Evolutionary conservation across 2,113 vertebrate species (phyloP).

Genomic region (Recurvirostra avosetta): DNA sequence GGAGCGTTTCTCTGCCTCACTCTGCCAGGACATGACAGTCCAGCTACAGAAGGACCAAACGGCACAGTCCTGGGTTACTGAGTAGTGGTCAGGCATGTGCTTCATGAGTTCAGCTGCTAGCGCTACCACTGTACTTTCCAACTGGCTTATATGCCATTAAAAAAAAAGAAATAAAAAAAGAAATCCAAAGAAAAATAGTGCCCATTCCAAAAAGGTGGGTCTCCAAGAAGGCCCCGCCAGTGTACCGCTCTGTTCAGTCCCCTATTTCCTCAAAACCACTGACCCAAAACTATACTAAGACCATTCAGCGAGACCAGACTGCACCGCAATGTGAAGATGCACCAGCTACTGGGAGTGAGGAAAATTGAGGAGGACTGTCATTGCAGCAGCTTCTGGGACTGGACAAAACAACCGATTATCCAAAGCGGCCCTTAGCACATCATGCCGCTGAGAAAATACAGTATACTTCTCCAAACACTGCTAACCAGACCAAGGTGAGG

Average conservation of each 20-base stretch:
- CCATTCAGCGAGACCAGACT: background rate
- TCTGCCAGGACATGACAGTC: background rate
- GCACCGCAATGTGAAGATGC: background rate
- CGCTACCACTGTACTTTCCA: background rate
- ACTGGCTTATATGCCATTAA: background rate
- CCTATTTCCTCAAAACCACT: background rate
- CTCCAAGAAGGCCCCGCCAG: background rate
- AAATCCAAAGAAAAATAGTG: background rate
- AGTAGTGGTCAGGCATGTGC: background rate
- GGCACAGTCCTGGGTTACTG: background rate
- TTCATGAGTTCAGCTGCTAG: background rate
- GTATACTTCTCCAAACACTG: background rate
- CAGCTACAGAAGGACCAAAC: rapidly evolving
- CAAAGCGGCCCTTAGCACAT: background rate
- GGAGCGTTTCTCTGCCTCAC: background rate
- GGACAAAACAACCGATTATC: background rate
- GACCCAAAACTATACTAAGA: background rate
- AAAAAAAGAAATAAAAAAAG: background rate
- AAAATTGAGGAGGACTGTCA: background rate
- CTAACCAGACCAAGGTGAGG: slow-evolving; percentile 9
- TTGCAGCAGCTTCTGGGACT: background rate
- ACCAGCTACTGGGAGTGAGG: background rate
- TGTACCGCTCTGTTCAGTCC: background rate
- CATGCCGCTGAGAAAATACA: background rate
- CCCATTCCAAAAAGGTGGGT: background rate